A percentile compares a stretch with the other conserved stretches of the same genome.
phyloP scores from a whole-genome alignment of 2,113 vertebrate species.

The Apeltes quadracus region DNA sequence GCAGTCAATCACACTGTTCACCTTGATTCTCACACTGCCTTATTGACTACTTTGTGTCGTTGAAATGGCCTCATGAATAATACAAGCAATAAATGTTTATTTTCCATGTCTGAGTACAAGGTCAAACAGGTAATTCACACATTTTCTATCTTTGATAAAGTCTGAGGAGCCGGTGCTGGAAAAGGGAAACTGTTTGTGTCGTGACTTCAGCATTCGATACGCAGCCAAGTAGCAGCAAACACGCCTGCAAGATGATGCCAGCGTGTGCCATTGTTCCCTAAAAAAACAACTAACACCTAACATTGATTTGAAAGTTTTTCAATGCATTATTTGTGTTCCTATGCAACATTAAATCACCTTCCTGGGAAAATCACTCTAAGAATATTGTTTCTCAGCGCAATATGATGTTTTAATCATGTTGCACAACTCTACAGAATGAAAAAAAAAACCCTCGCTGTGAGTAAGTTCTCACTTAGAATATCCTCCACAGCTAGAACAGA shows the following conservation, averaged over 20 bases:
- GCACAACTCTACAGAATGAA: neutral
- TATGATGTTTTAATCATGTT: neutral
- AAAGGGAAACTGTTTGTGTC: conserved; percentile 38
- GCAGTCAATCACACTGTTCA: conserved; percentile 64
- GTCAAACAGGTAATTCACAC: conserved; percentile 58
- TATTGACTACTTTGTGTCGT: conserved; percentile 64
- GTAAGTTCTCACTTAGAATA: conserved; percentile 2
- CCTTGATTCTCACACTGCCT: conserved; percentile 68
- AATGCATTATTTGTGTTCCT: neutral
- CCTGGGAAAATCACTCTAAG: neutral
- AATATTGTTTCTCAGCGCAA: neutral
- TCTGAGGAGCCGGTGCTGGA: conserved; percentile 30
- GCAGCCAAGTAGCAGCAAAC: conserved; percentile 2
- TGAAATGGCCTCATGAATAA: conserved; percentile 70
- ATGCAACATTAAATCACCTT: neutral
- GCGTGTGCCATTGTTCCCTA: neutral
- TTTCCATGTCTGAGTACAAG: conserved; percentile 55
- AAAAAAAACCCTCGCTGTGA: neutral
- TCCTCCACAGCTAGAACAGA: neutral
- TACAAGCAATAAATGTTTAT: conserved; percentile 67
- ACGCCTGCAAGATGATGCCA: conserved; percentile 9
- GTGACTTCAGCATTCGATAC: conserved; percentile 10
- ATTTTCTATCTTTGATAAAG: conserved; percentile 54
- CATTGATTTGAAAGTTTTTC: neutral
- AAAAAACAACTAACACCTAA: neutral